Conservation (phyloP, 2,888 invertebrate species). For the Oscheius sp. region DNA sequence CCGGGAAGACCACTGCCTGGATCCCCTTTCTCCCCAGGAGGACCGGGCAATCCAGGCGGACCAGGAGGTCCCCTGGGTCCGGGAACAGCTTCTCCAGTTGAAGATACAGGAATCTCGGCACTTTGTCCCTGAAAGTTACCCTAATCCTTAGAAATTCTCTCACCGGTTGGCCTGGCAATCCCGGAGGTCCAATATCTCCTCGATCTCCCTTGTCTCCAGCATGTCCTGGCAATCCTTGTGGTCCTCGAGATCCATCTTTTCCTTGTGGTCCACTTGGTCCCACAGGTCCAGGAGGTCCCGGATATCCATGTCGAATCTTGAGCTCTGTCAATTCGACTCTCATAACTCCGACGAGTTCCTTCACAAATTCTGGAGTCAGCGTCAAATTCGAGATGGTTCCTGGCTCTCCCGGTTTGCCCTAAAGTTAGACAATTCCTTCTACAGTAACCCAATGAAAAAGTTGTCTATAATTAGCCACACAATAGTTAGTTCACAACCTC, state of each 20-base stretch:
- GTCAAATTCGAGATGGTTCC: neutral
- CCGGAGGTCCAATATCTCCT: constrained; percentile 67
- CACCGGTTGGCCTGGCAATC: constrained; percentile 61
- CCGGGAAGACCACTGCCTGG: constrained; percentile 47
- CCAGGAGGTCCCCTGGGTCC: constrained; percentile 31
- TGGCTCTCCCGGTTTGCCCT: constrained; percentile 38
- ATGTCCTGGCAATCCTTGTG: constrained; percentile 65
- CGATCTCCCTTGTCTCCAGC: constrained; percentile 66
- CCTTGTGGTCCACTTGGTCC: constrained; percentile 51
- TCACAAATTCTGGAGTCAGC: constrained; percentile 30
- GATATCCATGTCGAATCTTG: constrained; percentile 44
- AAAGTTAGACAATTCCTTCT: neutral
- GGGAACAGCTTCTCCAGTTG: neutral
- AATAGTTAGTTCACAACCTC: neutral
- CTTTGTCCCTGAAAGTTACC: constrained; percentile 14
- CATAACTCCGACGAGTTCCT: constrained; percentile 50
- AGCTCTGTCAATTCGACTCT: constrained; percentile 48
- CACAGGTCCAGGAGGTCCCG: constrained; percentile 45
- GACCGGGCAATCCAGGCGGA: constrained; percentile 35
- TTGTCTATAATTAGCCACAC: constrained; percentile 9
- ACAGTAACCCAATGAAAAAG: neutral
- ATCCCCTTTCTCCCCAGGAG: constrained; percentile 47
- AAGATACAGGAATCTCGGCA: neutral
- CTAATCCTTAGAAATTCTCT: neutral
- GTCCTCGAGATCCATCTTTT: constrained; percentile 45